Percentiles rank a stretch among this genome's conserved stretches.
Evolutionary conservation across 2,113 vertebrate genomes (phyloP).

Genomic region (Odontesthes bonariensis): DNA sequence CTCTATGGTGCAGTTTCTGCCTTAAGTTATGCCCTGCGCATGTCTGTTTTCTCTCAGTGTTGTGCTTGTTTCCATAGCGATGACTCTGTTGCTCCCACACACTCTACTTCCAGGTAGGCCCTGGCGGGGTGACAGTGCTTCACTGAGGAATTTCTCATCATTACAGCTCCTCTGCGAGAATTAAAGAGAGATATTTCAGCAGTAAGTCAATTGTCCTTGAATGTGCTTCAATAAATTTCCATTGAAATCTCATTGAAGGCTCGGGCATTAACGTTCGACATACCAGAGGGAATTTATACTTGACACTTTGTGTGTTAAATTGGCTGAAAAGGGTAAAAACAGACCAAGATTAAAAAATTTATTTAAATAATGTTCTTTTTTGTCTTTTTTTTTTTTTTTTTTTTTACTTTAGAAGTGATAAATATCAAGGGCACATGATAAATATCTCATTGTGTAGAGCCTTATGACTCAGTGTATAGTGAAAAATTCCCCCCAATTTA

Average conservation of each 20-base stretch:
- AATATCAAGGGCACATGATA: constrained; percentile 14
- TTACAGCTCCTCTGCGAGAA: constrained; percentile 66
- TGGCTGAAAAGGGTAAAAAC: constrained; percentile 18
- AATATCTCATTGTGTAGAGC: neutral
- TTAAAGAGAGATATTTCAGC: constrained; percentile 51
- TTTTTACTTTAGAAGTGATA: neutral
- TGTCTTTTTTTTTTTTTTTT: neutral
- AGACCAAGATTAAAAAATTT: neutral
- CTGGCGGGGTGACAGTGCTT: constrained; percentile 66
- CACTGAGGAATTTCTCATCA: constrained; percentile 68
- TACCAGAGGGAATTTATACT: constrained; percentile 15
- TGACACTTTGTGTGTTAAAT: constrained; percentile 1
- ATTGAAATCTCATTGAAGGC: constrained; percentile 49
- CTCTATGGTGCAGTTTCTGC: constrained; percentile 9
- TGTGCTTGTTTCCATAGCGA: constrained; percentile 84
- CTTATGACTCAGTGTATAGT: neutral
- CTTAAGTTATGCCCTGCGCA: constrained; percentile 38
- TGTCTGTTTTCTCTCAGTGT: constrained; percentile 63
- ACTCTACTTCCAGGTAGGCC: constrained; percentile 76
- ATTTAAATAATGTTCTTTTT: too few relatives aligned
- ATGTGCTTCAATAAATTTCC: constrained; percentile 51
- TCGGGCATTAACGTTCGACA: constrained; percentile 18
- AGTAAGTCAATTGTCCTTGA: constrained; percentile 66
- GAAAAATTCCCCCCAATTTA: neutral
- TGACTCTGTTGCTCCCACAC: constrained; percentile 77